Evolutionary conservation across 2,113 vertebrate species (phyloP).

Genomic region (Lepus timidus): DNA sequence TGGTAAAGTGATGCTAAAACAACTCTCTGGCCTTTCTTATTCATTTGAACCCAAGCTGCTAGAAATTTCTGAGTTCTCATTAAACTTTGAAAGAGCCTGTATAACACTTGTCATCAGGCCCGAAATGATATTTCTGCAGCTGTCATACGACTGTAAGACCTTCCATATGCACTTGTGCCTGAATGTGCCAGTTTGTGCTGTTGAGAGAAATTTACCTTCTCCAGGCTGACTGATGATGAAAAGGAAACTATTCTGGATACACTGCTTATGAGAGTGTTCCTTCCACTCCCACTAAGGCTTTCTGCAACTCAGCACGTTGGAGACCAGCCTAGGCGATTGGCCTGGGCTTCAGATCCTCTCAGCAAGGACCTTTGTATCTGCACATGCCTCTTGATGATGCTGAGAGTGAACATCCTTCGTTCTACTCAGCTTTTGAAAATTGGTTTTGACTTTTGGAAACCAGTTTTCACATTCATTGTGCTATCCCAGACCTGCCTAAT

Average conservation of each 20-base stretch:
- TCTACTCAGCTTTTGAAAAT: not conserved
- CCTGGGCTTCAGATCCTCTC: not conserved
- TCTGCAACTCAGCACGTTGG: not conserved
- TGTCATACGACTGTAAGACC: not conserved
- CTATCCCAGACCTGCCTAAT: not conserved
- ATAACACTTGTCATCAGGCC: not conserved
- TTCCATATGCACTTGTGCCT: not conserved
- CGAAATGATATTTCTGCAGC: not conserved
- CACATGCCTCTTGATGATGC: not conserved
- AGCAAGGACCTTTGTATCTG: not conserved
- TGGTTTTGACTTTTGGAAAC: not conserved
- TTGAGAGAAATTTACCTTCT: not conserved
- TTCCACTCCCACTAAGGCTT: not conserved
- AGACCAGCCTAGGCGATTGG: not conserved
- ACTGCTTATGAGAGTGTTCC: not conserved
- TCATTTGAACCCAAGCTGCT: not conserved
- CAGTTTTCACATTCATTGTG: not conserved
- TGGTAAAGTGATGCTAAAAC: not conserved
- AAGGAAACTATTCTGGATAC: not conserved
- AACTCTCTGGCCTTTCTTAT: not conserved
- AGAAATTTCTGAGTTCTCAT: conserved; percentile 9
- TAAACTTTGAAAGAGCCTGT: not conserved
- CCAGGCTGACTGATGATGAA: not conserved
- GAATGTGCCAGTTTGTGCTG: not conserved
- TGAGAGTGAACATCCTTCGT: not conserved